These are phyloP conservation scores for Pristis pectinata DNA, from an alignment of 2,797 vertebrate genomes.

Conservation along the genomic window DNA sequence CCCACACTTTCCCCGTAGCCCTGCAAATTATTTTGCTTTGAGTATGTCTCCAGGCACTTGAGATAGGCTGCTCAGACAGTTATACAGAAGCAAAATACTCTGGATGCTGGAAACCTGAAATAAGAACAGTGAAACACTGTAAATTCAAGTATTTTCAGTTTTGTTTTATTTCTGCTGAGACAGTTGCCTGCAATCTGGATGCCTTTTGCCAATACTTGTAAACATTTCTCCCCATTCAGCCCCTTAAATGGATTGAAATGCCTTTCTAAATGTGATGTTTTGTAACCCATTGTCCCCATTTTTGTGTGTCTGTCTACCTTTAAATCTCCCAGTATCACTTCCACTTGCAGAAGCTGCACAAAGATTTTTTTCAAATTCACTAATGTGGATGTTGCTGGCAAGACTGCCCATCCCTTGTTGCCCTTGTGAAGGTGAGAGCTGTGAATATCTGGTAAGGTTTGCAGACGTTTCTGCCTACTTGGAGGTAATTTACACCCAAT, in stretches of 20 bases:
- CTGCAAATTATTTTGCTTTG: too few species aligned
- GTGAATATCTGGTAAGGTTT: background rate
- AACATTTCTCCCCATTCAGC: background rate
- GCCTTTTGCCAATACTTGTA: background rate
- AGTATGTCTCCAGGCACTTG: too few species aligned
- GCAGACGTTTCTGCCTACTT: background rate
- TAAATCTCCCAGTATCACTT: background rate
- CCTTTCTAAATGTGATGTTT: background rate
- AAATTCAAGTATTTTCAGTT: too few species aligned
- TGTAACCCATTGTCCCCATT: background rate
- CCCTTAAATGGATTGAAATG: background rate
- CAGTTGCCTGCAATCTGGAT: background rate
- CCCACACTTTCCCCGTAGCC: too few species aligned
- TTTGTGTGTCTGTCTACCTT: background rate
- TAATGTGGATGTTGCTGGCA: too few species aligned
- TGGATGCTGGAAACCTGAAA: too few species aligned
- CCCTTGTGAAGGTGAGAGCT: too few species aligned
- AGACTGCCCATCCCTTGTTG: too few species aligned
- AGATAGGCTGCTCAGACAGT: too few species aligned
- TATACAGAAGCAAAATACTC: too few species aligned
- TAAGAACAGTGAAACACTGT: too few species aligned
- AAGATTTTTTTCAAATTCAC: too few species aligned
- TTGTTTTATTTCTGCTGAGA: background rate
- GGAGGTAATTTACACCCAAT: background rate
- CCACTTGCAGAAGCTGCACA: background rate